A percentile compares a stretch with the other conserved stretches of the same genome.
phyloP scores from a whole-genome alignment of 64 coral and sea anemone genomes.

The Astreopora myriophthalma region DNA sequence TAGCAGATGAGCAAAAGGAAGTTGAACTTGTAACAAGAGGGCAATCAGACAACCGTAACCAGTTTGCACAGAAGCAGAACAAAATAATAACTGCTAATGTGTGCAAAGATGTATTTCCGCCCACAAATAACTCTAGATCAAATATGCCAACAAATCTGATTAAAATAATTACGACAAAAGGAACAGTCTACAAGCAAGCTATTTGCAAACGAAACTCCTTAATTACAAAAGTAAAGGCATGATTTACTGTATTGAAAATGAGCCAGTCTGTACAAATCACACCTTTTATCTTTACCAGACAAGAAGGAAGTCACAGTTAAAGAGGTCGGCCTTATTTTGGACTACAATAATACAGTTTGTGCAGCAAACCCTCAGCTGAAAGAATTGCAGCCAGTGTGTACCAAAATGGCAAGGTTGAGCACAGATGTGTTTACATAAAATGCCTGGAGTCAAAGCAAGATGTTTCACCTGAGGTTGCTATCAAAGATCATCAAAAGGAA shows the following conservation, averaged over 20 bases:
- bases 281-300: too few species aligned
- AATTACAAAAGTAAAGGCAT: background rate
- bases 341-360: background rate
- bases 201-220: background rate
- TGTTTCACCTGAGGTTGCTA: background rate
- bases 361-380: background rate
- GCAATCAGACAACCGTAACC: too few species aligned
- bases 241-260: background rate
- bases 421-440: background rate
- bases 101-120: background rate
- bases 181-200: background rate
- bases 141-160: background rate
- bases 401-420: background rate
- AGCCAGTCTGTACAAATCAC: too few species aligned
- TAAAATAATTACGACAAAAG: background rate
- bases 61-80: too few species aligned
- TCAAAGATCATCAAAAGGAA: conserved; percentile 5
- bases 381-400: background rate
- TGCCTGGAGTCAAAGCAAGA: background rate
- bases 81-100: too few species aligned
- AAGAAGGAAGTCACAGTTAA: background rate
- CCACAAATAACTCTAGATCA: background rate
- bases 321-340: background rate
- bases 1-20: too few species aligned
- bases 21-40: too few species aligned